phyloP scores from a whole-genome alignment of 1,140 invertebrate species.

The Drosophila pectinifera region DNA sequence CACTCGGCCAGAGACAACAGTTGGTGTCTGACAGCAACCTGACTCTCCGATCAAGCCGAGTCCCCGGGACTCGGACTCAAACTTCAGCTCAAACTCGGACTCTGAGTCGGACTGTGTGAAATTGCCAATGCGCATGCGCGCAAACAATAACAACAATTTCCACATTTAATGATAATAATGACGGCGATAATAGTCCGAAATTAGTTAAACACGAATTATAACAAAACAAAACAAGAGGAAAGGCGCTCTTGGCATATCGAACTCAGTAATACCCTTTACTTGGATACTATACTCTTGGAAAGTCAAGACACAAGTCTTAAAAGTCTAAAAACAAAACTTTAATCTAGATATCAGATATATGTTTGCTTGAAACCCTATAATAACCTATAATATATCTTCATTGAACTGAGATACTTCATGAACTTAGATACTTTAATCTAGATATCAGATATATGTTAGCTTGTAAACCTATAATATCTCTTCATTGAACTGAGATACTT shows the following conservation, averaged over 20 bases:
- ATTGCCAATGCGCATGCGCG: conserved; percentile 79
- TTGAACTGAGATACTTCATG: background rate
- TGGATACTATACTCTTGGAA: background rate
- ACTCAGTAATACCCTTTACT: background rate
- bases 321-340: no score
- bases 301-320: background rate
- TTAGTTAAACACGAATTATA: conserved; percentile 84
- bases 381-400: background rate
- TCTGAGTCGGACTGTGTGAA: conserved; percentile 60
- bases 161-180: conserved; percentile 84
- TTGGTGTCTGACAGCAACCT: conserved; percentile 82
- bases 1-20: conserved; percentile 65
- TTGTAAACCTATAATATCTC: background rate
- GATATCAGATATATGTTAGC: no score
- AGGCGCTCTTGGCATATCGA: background rate
- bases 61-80: conserved; percentile 4
- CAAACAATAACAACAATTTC: conserved; percentile 75
- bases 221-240: conserved; percentile 56
- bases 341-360: no score
- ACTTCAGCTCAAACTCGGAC: conserved; percentile 6
- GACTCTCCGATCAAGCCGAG: conserved; percentile 55
- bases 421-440: background rate
- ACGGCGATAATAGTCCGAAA: conserved; percentile 83
- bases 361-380: no score
- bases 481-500: no score